Evolutionary conservation across 1,140 invertebrate species (phyloP).

Genomic region (Olivierus martensii): DNA sequence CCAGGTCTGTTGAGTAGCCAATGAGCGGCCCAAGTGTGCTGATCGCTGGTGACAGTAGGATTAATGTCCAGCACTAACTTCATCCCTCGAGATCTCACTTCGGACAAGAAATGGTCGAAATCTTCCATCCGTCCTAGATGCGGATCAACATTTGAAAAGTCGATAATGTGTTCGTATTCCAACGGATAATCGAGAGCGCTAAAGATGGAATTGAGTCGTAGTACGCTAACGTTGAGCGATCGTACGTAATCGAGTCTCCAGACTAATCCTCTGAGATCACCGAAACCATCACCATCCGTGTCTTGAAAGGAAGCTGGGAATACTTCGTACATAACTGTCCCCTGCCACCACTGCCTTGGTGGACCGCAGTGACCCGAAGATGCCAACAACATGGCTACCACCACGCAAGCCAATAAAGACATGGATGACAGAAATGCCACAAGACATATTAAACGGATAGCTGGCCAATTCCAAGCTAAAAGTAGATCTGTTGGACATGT

Average conservation of each 20-base stretch:
- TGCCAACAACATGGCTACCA: no score
- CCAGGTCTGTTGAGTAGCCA: slow-evolving; percentile 11
- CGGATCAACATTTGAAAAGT: slow-evolving; percentile 43
- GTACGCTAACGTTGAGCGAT: slow-evolving; percentile 45
- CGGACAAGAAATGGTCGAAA: slow-evolving; percentile 42
- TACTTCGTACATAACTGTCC: slow-evolving; percentile 64
- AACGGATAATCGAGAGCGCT: slow-evolving; percentile 50
- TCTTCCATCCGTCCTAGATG: slow-evolving; percentile 48
- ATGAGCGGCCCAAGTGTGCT: slow-evolving; percentile 20
- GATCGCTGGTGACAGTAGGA: slow-evolving; percentile 17
- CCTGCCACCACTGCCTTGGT: slow-evolving; percentile 59
- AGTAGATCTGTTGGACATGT: no score
- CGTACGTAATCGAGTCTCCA: slow-evolving; percentile 43
- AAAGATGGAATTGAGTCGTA: slow-evolving; percentile 61
- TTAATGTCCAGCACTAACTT: slow-evolving; percentile 52
- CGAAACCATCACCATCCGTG: slow-evolving; percentile 35
- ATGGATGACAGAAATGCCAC: no score
- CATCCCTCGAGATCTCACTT: slow-evolving; percentile 49
- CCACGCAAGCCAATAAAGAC: no score
- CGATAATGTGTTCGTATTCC: slow-evolving; percentile 46
- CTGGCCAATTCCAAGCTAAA: no score
- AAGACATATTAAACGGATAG: no score
- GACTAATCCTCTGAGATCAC: slow-evolving; percentile 17
- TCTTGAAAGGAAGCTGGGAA: slow-evolving; percentile 68
- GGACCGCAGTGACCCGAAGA: not conserved